Evolutionary conservation across 2,888 invertebrate species (phyloP).

Genomic region (Amphimallon solstitiale): DNA sequence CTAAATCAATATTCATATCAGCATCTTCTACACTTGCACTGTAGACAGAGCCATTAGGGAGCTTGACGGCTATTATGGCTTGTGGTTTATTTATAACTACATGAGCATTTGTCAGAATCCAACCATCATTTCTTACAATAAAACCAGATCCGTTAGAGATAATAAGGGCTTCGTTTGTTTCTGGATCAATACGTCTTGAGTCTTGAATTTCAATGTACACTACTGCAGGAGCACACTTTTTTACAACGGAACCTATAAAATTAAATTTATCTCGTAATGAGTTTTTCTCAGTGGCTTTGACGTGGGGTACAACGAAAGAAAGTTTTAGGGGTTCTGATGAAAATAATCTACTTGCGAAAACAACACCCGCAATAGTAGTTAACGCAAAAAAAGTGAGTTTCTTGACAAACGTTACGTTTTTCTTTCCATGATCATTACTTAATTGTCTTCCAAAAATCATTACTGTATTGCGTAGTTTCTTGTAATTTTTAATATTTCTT

Average conservation of each 20-base stretch:
- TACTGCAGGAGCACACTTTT: slow-evolving; percentile 83
- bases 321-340: neutral
- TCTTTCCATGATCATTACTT: neutral
- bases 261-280: slow-evolving; percentile 71
- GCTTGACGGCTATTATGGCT: slow-evolving; percentile 73
- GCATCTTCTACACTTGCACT: slow-evolving; percentile 82
- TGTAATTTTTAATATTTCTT: slow-evolving; percentile 5
- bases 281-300: slow-evolving; percentile 4
- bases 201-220: slow-evolving; percentile 92
- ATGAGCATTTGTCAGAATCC: slow-evolving; percentile 94
- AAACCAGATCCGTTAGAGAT: slow-evolving; percentile 93
- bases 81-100: slow-evolving; percentile 86
- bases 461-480: neutral
- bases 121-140: slow-evolving; percentile 84
- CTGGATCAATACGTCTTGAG: slow-evolving; percentile 72
- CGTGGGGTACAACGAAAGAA: neutral
- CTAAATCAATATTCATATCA: slow-evolving; percentile 87
- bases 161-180: slow-evolving; percentile 73
- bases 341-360: slow-evolving; percentile 5
- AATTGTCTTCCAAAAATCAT: neutral
- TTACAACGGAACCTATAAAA: slow-evolving; percentile 91
- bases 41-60: slow-evolving; percentile 64
- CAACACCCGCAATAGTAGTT: neutral
- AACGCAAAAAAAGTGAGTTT: neutral
- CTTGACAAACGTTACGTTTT: neutral